Evolutionary conservation across 2,113 vertebrate species (phyloP).

Genomic region (Hassar affinis): DNA sequence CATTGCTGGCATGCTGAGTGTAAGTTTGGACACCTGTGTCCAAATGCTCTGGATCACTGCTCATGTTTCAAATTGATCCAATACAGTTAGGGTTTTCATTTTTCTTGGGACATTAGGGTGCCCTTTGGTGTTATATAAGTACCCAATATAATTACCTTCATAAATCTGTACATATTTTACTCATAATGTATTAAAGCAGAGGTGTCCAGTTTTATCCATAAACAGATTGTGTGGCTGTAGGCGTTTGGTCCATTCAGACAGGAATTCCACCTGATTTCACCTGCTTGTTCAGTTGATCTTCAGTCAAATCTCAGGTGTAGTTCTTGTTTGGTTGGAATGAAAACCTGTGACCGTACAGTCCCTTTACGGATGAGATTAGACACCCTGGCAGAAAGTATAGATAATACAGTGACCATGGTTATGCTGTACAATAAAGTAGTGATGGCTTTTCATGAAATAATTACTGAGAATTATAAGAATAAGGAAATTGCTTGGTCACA

Average conservation of each 20-base stretch:
- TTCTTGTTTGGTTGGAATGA: neutral
- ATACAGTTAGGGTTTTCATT: neutral
- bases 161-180: neutral
- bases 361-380: neutral
- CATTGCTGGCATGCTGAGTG: conserved; percentile 20
- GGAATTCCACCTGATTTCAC: neutral
- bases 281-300: neutral
- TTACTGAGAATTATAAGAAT: neutral
- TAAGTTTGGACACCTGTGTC: conserved; percentile 29
- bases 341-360: neutral
- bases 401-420: neutral
- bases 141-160: neutral
- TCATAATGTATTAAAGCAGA: neutral
- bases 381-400: neutral
- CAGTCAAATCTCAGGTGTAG: neutral
- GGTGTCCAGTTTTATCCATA: neutral
- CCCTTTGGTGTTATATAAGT: neutral
- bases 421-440: neutral
- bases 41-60: conserved; percentile 2
- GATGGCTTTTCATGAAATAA: neutral
- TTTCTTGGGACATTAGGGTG: conserved; percentile 13
- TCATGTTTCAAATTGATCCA: conserved; percentile 28
- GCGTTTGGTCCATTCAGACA: neutral
- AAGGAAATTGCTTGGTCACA: neutral
- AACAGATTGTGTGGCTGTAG: neutral